Evolutionary conservation across 2,888 invertebrate species (phyloP).

Genomic region (Troilus luridus): DNA sequence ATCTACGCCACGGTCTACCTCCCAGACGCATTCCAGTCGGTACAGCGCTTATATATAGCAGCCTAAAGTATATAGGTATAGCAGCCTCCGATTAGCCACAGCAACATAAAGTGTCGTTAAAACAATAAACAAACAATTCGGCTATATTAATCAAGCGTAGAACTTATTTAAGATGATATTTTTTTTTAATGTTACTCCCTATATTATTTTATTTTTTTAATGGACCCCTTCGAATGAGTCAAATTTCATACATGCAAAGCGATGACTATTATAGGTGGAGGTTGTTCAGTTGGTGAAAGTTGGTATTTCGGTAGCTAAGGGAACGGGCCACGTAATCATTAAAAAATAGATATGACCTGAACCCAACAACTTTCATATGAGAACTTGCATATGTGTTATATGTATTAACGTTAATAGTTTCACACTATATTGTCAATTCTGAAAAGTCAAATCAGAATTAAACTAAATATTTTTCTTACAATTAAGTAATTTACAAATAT

Average conservation of each 20-base stretch:
- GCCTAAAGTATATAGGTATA: too few species aligned
- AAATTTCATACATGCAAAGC: background rate
- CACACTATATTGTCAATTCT: too few species aligned
- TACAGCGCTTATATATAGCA: too few species aligned
- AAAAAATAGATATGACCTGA: conserved; percentile 2
- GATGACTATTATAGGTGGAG: background rate
- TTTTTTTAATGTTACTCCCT: too few species aligned
- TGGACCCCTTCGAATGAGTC: background rate
- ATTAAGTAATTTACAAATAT: background rate
- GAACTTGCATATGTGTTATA: background rate
- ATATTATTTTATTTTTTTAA: background rate
- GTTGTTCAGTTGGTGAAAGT: background rate
- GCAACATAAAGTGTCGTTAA: too few species aligned
- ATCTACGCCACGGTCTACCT: too few species aligned
- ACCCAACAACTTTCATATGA: conserved; percentile 13
- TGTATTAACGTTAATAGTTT: background rate
- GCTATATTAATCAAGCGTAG: background rate
- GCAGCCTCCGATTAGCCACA: too few species aligned
- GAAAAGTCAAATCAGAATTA: too few species aligned
- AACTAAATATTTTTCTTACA: background rate
- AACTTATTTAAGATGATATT: too few species aligned
- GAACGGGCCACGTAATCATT: background rate
- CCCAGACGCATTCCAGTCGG: too few species aligned
- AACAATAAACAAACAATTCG: background rate
- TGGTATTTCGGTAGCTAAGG: background rate